Base-by-base conservation (phyloP, 1,140 invertebrate species). In the Drosophila ficusphila region DNA sequence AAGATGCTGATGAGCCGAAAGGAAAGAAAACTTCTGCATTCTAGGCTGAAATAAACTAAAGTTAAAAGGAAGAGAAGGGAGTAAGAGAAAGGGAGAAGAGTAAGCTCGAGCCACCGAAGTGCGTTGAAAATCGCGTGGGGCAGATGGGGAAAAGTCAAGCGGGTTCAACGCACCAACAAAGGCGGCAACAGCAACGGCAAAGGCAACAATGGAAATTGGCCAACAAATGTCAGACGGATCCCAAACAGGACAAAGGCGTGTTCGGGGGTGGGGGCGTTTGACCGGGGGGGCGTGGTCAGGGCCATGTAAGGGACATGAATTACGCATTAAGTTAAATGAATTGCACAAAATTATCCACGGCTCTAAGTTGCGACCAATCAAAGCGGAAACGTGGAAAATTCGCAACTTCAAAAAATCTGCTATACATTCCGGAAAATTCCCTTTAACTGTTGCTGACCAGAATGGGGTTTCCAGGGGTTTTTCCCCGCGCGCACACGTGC, bases 311-410 rank as follows among this genome's bases (percentile, higher is more conserved):
- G 46, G 36, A 53, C 61, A 67, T 56, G 47, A 71, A 79, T 76
- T 85, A 74, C 71, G 76, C 82, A 83, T 79, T 85, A 85, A 85
- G 76, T 85, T 65, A 85, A 86, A 86, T 76, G 76, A 85, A 85
- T 79, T 72, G 76, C 76, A 76, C 25, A 38, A 85, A 83, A 76
- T 52, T 34, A 67, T 68, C n/a, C 36, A 7, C 34, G 33, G 41
- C 51, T n/a, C n/a, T n/a, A 51, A 36, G 38, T n/a, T n/a, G 11
- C 19, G 27, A 51, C 16, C 44, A 33, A 58, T 42, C 29, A 33
- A 34, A 53, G 29, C 31, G 41, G 21, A 19, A 54, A 61, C 39
- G 56, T 41, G 31, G 42, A 33, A 69, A 39, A 53, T 61, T 21
- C 9, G 18, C 5, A 46, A 67, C 60, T 65, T 51, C 27, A 65